Evolutionary conservation across 2,888 invertebrate genomes (phyloP).

Genomic region (Patella depressa): DNA sequence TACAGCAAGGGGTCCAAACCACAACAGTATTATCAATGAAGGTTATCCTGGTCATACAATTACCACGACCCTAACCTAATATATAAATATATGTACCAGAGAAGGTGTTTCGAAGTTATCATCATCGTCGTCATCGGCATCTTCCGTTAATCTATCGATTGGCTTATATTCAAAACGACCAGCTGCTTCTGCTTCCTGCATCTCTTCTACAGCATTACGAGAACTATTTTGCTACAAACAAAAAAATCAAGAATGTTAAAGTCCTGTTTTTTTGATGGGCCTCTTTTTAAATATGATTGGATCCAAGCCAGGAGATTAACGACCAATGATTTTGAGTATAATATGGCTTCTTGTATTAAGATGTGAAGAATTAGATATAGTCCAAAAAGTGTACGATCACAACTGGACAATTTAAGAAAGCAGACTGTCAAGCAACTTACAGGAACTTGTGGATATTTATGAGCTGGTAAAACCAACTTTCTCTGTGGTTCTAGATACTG

Average conservation of each 20-base stretch:
- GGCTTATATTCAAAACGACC: constrained; percentile 73
- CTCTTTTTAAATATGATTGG: too few species aligned
- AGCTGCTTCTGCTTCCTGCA: constrained; percentile 76
- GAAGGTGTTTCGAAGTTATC: constrained; percentile 9
- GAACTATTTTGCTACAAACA: constrained; percentile 73
- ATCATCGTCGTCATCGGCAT: constrained; percentile 43
- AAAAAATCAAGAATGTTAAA: too few species aligned
- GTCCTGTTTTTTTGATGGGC: too few species aligned
- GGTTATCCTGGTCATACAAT: too few species aligned
- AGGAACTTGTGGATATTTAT: constrained; percentile 73
- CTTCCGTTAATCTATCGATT: constrained; percentile 31
- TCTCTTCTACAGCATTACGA: constrained; percentile 81
- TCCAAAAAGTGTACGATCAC: not conserved
- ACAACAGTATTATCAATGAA: too few species aligned
- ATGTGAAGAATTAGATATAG: too few species aligned
- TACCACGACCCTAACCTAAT: too few species aligned
- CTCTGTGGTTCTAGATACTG: constrained; percentile 73
- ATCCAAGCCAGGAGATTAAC: too few species aligned
- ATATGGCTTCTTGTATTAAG: too few species aligned
- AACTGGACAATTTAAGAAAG: not conserved
- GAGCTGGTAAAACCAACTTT: constrained; percentile 74
- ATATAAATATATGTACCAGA: too few species aligned
- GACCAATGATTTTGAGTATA: too few species aligned
- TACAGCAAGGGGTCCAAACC: too few species aligned
- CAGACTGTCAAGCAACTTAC: constrained; percentile 63